Evolutionary conservation across 2,888 invertebrate genomes (phyloP).

Genomic region (Drosophila fulvimacula): DNA sequence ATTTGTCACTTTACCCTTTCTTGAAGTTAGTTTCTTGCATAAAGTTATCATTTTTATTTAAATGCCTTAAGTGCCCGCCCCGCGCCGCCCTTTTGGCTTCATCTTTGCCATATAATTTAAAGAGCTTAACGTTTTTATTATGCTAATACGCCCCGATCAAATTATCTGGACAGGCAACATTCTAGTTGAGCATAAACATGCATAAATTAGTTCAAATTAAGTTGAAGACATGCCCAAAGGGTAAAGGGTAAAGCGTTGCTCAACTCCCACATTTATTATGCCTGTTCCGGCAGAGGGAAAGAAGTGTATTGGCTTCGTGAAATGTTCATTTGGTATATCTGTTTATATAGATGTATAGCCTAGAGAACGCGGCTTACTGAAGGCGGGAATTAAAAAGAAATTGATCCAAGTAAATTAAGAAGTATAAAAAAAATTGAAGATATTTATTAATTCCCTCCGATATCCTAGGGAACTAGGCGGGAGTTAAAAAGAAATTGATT

Average conservation of each 20-base stretch:
- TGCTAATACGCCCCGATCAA: slow-evolving; percentile 60
- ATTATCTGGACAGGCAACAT: slow-evolving; percentile 53
- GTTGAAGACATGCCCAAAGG: slow-evolving; percentile 17
- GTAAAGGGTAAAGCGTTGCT: slow-evolving; percentile 12
- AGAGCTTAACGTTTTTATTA: slow-evolving; percentile 68
- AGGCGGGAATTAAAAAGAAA: too few relatives aligned
- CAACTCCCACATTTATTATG: background rate
- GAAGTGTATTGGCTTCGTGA: background rate
- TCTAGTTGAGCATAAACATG: slow-evolving; percentile 27
- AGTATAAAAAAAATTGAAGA: too few relatives aligned
- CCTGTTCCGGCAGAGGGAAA: too few relatives aligned
- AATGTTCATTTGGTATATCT: too few relatives aligned
- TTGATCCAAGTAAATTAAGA: too few relatives aligned
- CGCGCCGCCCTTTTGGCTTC: slow-evolving; percentile 12
- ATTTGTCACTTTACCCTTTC: slow-evolving; percentile 60
- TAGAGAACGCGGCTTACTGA: too few relatives aligned
- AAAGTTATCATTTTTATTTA: slow-evolving; percentile 82
- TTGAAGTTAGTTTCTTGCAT: slow-evolving; percentile 52
- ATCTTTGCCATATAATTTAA: slow-evolving; percentile 43
- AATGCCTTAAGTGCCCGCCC: slow-evolving; percentile 72
- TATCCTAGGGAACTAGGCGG: too few relatives aligned
- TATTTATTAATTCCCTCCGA: too few relatives aligned
- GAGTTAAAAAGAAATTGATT: too few relatives aligned
- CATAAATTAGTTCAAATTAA: slow-evolving; percentile 40
- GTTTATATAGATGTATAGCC: too few relatives aligned